These are phyloP conservation scores for Dryobota labecula DNA, from an alignment of 2,888 invertebrate species.

Conservation along the genomic window DNA sequence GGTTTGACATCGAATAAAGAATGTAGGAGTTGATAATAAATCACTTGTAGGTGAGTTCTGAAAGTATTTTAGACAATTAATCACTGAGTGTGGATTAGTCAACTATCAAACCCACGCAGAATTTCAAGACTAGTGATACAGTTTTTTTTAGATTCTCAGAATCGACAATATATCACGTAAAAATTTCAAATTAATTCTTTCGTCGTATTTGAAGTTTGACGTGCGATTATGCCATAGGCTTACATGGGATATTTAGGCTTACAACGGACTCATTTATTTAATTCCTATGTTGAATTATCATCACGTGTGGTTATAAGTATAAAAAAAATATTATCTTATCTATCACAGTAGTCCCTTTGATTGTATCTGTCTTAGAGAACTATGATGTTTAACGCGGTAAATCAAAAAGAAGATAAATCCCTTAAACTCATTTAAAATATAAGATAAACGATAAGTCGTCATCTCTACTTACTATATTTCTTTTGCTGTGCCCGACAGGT, in stretches of 20 bases:
- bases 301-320: background rate
- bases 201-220: background rate
- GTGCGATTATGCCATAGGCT: background rate
- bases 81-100: constrained; percentile 26
- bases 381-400: background rate
- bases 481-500: too few species aligned
- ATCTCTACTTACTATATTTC: too few species aligned
- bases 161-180: constrained; percentile 16
- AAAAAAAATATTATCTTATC: background rate
- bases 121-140: background rate
- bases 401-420: too few species aligned
- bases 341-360: background rate
- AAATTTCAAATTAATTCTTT: constrained; percentile 10
- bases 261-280: background rate
- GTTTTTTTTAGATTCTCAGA: constrained; percentile 20
- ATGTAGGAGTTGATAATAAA: constrained; percentile 14
- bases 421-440: too few species aligned
- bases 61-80: constrained; percentile 35
- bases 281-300: background rate
- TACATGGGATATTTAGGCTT: too few species aligned
- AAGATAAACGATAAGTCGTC: too few species aligned
- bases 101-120: constrained; percentile 14
- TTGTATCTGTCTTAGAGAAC: background rate
- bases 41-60: constrained; percentile 7
- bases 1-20: constrained; percentile 1